Evolutionary conservation across 2,888 invertebrate species (phyloP), one percentile per base, ranked within the genome.

Genomic region (Calephelis perditalis): DNA sequence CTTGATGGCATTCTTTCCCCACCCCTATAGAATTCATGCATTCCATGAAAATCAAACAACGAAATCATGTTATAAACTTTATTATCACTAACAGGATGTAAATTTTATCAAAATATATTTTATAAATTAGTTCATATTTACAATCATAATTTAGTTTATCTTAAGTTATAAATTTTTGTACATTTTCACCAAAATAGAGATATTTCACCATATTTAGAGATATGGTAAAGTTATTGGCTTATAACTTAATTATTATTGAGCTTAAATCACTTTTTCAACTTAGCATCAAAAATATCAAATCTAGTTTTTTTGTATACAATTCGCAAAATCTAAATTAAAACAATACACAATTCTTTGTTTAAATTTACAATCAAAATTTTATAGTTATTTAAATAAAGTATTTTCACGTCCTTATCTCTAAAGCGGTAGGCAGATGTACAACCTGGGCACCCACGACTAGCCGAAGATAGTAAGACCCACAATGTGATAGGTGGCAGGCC

Each of bases 111-210:
- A 84, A 86, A 82, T 84, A 62, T 59, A n/a, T 62, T 65, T 73
- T 67, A 85, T 86, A 85, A 84, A 81, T 85, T 82, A 81, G 74
- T 44, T 54, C 11, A 26, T 79, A 82, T 80, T 72, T 78, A 83
- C 79, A 79, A 63, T 65, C 70, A 68, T 72, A 11, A 47, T 49
- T 49, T 49, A 49, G 26, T 15, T 15, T 12, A 5, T 9, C 49
- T 26, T 40, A 40, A 40, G 0, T 7, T 40, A 40, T 40, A 1
- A 5, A 1, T 5, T 40, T 49, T 12, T 47, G 5, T 15, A 47
- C 8, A 47, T 9, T 26, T 49, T 26, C 5, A 49, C 15, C 49
- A 26, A 26, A 49, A 26, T 49, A 49, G 15, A 15, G 15, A 1
- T 15, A 1, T 15, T 49, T 49, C 4, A 49, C 8, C 49, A 49